Evolutionary conservation across 2,888 invertebrate species (phyloP).

Genomic region (Xiphydria camelus): DNA sequence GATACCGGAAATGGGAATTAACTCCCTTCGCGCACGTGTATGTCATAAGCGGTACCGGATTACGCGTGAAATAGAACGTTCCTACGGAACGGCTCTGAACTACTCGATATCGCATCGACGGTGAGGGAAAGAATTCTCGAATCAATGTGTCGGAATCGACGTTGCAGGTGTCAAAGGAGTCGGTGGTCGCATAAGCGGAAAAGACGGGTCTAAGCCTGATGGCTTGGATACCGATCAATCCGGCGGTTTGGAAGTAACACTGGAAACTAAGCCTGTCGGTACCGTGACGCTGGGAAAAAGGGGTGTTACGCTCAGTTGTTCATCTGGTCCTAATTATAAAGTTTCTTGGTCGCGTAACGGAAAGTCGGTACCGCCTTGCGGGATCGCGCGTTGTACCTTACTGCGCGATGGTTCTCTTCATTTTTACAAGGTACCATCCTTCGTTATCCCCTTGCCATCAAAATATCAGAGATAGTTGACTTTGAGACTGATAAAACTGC

Average conservation of each 20-base stretch:
- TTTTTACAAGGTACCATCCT: conserved; percentile 49
- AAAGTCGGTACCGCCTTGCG: conserved; percentile 46
- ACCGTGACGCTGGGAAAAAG: conserved; percentile 47
- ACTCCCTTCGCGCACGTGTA: too few species aligned
- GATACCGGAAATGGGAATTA: too few species aligned
- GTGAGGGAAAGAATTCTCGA: too few species aligned
- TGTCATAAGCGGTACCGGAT: too few species aligned
- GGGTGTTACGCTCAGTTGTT: conserved; percentile 46
- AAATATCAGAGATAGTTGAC: too few species aligned
- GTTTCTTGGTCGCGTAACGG: conserved; percentile 51
- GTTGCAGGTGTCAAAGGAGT: conserved; percentile 43
- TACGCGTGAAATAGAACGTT: too few species aligned
- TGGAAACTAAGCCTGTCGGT: conserved; percentile 47
- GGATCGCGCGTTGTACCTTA: conserved; percentile 40
- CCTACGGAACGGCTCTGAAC: too few species aligned
- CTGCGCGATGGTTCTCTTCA: conserved; percentile 47
- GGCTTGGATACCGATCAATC: conserved; percentile 31
- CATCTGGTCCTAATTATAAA: conserved; percentile 36
- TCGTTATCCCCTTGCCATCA: too few species aligned
- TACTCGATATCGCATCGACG: too few species aligned
- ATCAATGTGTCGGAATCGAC: neutral
- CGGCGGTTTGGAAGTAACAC: conserved; percentile 36
- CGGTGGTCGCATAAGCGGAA: conserved; percentile 38
- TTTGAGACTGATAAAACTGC: too few species aligned
- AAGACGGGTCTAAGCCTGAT: conserved; percentile 42